phyloP scores from a whole-genome alignment of 2,888 invertebrate species.

The Phrixothrix hirtus region DNA sequence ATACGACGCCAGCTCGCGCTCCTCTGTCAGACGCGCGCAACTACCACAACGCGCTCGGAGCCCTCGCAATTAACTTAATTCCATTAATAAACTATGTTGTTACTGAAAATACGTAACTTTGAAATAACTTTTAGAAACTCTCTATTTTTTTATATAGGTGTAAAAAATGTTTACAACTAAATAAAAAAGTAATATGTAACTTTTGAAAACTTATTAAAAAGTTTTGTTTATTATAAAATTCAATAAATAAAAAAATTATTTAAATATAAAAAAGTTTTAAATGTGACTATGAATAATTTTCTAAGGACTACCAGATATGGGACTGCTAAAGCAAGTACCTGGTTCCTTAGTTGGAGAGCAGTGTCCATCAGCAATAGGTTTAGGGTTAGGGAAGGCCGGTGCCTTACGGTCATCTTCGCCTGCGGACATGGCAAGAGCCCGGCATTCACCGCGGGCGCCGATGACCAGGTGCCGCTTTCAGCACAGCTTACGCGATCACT shows the following conservation, averaged over 20 bases:
- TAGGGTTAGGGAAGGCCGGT: constrained; percentile 44
- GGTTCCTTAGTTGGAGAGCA: constrained; percentile 53
- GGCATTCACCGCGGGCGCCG: constrained; percentile 49
- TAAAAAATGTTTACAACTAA: too few relatives aligned
- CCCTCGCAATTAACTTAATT: constrained; percentile 7
- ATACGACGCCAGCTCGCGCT: constrained; percentile 24
- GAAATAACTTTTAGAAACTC: too few relatives aligned
- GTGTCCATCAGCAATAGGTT: constrained; percentile 54
- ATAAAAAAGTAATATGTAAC: too few relatives aligned
- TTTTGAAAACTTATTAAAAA: not conserved
- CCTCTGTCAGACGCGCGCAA: constrained; percentile 16
- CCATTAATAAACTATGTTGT: too few relatives aligned
- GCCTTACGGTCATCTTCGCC: constrained; percentile 52
- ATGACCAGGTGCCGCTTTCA: constrained; percentile 50
- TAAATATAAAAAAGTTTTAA: not conserved
- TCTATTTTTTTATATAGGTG: too few relatives aligned
- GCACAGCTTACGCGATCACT: constrained; percentile 32
- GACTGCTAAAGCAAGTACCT: constrained; percentile 41
- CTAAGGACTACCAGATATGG: constrained; percentile 27
- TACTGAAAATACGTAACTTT: too few relatives aligned
- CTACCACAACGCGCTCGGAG: constrained; percentile 12
- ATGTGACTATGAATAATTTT: not conserved
- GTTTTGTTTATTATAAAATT: too few relatives aligned
- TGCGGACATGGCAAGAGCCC: constrained; percentile 49
- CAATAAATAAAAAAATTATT: not conserved